Evolutionary conservation across 1,140 invertebrate species (phyloP).

Genomic region (Scaptomyza hsui): DNA sequence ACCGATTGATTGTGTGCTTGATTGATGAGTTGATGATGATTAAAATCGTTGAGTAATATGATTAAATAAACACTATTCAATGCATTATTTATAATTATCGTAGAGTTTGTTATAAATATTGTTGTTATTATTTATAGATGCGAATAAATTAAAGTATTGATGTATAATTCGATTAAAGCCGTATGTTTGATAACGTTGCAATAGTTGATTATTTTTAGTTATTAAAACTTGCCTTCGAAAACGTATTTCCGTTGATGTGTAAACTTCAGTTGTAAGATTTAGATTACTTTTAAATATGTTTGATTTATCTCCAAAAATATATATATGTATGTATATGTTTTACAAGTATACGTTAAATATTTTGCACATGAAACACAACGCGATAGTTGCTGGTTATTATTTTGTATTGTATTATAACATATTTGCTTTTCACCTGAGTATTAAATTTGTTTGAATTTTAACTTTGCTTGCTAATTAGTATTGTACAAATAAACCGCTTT

Average conservation of each 20-base stretch:
- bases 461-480: slow-evolving; percentile 2
- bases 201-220: slow-evolving; percentile 18
- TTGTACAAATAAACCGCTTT: slow-evolving; percentile 59
- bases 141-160: slow-evolving; percentile 19
- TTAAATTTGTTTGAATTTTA: slow-evolving; percentile 28
- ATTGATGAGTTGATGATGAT: slow-evolving; percentile 62
- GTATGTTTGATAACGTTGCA: slow-evolving; percentile 28
- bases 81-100: slow-evolving; percentile 18
- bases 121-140: slow-evolving; percentile 18
- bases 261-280: slow-evolving; percentile 26
- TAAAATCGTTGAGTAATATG: slow-evolving; percentile 68
- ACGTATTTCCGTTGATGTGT: slow-evolving; percentile 3
- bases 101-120: slow-evolving; percentile 34
- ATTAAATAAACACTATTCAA: slow-evolving; percentile 51
- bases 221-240: neutral
- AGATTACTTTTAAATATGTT: slow-evolving; percentile 19
- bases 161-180: slow-evolving; percentile 25
- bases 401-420: slow-evolving; percentile 24
- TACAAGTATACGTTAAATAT: slow-evolving; percentile 49
- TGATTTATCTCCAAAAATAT: slow-evolving; percentile 69
- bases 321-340: slow-evolving; percentile 40
- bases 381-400: slow-evolving; percentile 49
- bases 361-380: slow-evolving; percentile 78
- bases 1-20: slow-evolving; percentile 71
- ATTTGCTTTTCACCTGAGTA: slow-evolving; percentile 60